Base-by-base conservation (phyloP, 2,113 vertebrate species). In the Jaculus jaculus region DNA sequence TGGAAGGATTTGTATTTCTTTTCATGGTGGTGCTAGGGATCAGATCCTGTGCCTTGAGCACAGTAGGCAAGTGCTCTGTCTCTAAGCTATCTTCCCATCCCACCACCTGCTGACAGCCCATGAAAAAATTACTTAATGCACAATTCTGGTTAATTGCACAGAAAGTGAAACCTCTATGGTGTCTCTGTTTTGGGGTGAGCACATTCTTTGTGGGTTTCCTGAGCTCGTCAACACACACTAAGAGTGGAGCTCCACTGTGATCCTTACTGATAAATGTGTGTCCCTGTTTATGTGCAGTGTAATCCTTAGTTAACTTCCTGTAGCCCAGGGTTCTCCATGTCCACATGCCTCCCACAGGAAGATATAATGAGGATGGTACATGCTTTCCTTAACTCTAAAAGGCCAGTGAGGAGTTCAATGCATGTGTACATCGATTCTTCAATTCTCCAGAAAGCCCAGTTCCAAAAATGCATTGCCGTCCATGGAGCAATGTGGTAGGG, bases 291-390 rank as follows among this genome's bases (percentile, higher is more conserved):
- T 28, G 12, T 47, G 60, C 7, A 17, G 8, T 8, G 5, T 51
- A 20, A 63, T 18, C 58, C 28, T 16, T 4, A 77, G 73, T 39
- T 63, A 28, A 23, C 32, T 42, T 78, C 32, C 1, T 28, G 11
- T 3, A 68, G 23, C 0, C 32, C 47, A 32, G n/a, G 68, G 28
- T 21, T 7, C 16, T 3, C 1, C 3, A 1, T 12, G 47, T 28
- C 79, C 73, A 4, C 28, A 11, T 26, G 69, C 39, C 79, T 82
- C 7, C 21, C 28, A 10, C 20, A 21, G 1, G 37, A 34, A 18
- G 42, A 11, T 2, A 34, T 5, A 1, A 26, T 3, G 39, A n/a
- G 4, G 20, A 51, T 21, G 3, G 3, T 0, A 8, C 5, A 30
- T 32, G 26, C 1, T 4, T 6, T 21, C 58, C 5, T 26, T 79